Evolutionary conservation across 92 coral and sea anemone species (phyloP).

Genomic region (Umimayanthus chanpuru): DNA sequence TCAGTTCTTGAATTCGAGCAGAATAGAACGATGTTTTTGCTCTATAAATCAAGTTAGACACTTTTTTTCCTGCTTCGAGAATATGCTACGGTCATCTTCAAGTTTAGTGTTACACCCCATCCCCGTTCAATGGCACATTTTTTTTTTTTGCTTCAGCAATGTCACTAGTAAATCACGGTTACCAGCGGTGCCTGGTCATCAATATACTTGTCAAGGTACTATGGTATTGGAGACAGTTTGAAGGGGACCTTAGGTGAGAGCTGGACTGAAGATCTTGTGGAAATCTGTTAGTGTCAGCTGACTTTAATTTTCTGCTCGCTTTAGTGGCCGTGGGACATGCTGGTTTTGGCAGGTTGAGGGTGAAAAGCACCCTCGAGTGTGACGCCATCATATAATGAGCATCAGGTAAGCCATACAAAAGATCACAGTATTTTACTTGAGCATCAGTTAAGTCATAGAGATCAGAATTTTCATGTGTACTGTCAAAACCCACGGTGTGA

Average conservation of each 20-base stretch:
- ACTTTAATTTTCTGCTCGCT: neutral
- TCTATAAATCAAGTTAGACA: too few relatives aligned
- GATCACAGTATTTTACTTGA: neutral
- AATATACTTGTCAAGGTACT: neutral
- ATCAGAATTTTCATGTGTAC: neutral
- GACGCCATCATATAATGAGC: neutral
- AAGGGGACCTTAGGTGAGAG: neutral
- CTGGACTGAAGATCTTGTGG: neutral
- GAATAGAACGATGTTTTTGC: too few relatives aligned
- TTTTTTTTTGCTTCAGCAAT: neutral
- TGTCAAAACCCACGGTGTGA: too few relatives aligned
- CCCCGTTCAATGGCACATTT: neutral
- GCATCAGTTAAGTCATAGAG: neutral
- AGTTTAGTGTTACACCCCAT: conserved; percentile 15
- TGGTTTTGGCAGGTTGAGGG: neutral
- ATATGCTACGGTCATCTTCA: too few relatives aligned
- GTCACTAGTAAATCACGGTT: neutral
- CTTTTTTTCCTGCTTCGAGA: too few relatives aligned
- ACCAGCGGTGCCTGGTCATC: neutral
- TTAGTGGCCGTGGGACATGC: neutral
- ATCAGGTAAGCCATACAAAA: neutral
- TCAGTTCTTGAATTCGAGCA: too few relatives aligned
- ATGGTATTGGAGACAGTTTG: neutral
- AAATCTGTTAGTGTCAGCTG: neutral
- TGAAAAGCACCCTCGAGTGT: neutral